Conservation (phyloP, 2,888 invertebrate genomes). For the Lasiommata megera region DNA sequence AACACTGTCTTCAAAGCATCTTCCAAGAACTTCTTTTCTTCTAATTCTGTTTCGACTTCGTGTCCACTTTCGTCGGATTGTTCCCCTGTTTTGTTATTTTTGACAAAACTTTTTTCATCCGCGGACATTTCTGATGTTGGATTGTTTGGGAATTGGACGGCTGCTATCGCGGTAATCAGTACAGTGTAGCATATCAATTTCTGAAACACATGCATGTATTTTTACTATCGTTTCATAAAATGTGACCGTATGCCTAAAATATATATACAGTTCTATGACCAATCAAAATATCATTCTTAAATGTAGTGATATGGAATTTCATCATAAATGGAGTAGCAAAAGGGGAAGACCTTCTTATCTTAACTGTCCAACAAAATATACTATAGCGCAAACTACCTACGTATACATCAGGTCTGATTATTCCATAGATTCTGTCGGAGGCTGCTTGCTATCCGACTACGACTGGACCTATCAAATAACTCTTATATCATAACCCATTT, state of each 20-base stretch:
- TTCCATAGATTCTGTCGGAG: no score
- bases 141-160: constrained; percentile 56
- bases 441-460: no score
- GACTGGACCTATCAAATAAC: no score
- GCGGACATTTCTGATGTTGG: constrained; percentile 69
- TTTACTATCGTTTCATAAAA: not conserved
- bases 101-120: constrained; percentile 54
- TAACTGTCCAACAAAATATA: no score
- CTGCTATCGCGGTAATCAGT: constrained; percentile 44
- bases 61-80: constrained; percentile 66
- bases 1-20: constrained; percentile 67
- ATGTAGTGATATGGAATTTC: no score
- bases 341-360: no score
- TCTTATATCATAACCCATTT: no score
- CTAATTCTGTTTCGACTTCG: constrained; percentile 62
- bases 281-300: no score
- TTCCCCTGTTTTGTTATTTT: constrained; percentile 60
- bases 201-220: constrained; percentile 41
- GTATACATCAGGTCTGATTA: no score
- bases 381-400: no score
- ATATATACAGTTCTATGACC: no score
- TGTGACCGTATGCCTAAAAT: not conserved
- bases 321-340: no score
- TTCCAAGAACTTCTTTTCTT: constrained; percentile 66
- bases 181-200: constrained; percentile 42